Base-by-base conservation (phyloP, 2,113 vertebrate genomes). In the Sinosuthora webbiana region DNA sequence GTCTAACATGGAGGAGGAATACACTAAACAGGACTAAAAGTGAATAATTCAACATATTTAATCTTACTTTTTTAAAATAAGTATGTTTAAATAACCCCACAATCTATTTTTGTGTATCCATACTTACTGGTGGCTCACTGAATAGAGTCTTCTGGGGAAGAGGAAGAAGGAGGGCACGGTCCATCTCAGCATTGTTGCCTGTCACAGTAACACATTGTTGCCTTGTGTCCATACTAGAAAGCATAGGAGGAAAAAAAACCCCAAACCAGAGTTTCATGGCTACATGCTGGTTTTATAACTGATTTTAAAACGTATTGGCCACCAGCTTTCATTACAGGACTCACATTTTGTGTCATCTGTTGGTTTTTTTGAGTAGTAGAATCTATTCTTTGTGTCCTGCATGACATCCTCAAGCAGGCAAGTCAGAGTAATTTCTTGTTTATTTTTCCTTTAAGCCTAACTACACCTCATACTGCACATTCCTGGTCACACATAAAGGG, bases 191-290 rank as follows among this genome's bases (percentile, higher is more conserved):
- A 6, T 5, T 42, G n/a, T 19, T 57, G 25, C 25, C 20, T 42
- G 10, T 59, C 31, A 3, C 1, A 4, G 17, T 25, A 45, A 52
- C 39, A 50, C 23, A 18, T 27, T 37, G 28, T 44, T 44, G 20
- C 15, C 10, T 1, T n/a, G 20, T 70, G 75, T 65, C 75, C 5
- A 1, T 30, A 41, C 18, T 53, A 25, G 33, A 67, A 9, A 75
- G 16, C 2, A 3, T 3, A 57, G 18, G 19, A 10, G 2, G 1
- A 4, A 11, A 35, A 30, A 70, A 23, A 41, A 17, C 2, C 2
- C 10, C 42, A 25, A 24, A 8, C 9, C 8, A 3, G 7, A 2
- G 4, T 75, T 71, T 28, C 7, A 3, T 19, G 28, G 31, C 50
- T 59, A 16, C 4, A 0, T 41, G 9, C 7, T 80, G 39, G 12